Percentiles rank a stretch among this genome's conserved stretches.
Evolutionary conservation across 2,797 vertebrate species (phyloP).

Genomic region (Rousettus madagascariensis): DNA sequence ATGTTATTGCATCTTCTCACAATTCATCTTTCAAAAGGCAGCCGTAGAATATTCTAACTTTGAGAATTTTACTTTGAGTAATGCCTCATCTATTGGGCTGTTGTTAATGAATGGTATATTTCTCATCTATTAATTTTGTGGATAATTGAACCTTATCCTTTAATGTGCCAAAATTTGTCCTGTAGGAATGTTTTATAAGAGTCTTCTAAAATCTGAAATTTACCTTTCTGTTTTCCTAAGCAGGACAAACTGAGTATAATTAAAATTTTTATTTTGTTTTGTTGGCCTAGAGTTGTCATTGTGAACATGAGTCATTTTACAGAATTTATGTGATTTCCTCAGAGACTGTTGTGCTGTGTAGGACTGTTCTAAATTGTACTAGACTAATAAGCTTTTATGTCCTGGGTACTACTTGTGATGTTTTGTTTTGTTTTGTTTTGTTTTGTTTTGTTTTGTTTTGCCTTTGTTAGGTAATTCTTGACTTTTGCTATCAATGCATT

Average conservation of each 20-base stretch:
- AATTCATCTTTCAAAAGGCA: conserved; percentile 18
- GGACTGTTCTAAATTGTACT: background rate
- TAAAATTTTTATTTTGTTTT: background rate
- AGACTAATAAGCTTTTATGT: background rate
- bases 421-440: background rate
- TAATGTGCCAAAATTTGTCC: conserved; percentile 22
- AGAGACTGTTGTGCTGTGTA: background rate
- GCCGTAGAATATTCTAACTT: background rate
- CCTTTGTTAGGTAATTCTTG: conserved; percentile 21
- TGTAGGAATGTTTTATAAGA: conserved; percentile 1
- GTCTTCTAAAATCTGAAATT: background rate
- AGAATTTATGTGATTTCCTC: conserved; percentile 25
- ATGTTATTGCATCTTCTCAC: background rate
- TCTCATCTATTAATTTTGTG: conserved; percentile 10
- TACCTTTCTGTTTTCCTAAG: background rate
- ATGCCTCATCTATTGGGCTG: background rate
- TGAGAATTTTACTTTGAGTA: background rate
- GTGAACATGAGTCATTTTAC: background rate
- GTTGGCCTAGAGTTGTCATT: background rate
- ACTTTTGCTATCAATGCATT: background rate
- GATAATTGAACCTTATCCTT: background rate
- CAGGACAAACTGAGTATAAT: conserved; percentile 1
- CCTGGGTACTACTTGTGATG: background rate
- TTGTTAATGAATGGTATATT: background rate
- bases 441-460: conserved; percentile 16